phyloP scores from a whole-genome alignment of 2,797 vertebrate genomes.

The Parauchenoglanis punctatus region DNA sequence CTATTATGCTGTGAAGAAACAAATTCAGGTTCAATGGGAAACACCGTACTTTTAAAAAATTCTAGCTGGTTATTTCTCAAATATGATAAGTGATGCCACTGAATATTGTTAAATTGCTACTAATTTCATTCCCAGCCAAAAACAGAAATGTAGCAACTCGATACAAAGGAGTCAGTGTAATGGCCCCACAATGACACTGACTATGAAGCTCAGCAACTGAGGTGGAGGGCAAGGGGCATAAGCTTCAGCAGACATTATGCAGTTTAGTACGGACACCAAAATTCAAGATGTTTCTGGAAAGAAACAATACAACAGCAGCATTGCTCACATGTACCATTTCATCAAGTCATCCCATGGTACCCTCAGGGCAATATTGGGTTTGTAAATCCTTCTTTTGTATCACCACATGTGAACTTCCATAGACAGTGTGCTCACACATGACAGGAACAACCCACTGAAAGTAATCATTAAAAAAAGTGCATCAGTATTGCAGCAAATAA shows the following conservation, averaged over 20 bases:
- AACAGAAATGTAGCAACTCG: background rate
- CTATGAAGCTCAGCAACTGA: constrained; percentile 18
- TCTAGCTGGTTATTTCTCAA: background rate
- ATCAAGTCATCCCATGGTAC: constrained; percentile 29
- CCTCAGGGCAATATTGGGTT: constrained; percentile 35
- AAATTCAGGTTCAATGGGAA: background rate
- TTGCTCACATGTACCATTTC: constrained; percentile 20
- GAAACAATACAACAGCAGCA: constrained; percentile 22
- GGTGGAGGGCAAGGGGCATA: constrained; percentile 28
- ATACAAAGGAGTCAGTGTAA: constrained; percentile 40
- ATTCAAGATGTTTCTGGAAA: background rate
- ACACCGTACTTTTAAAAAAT: background rate
- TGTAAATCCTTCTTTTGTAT: constrained; percentile 48
- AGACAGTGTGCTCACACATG: constrained; percentile 18
- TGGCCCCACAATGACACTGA: constrained; percentile 8
- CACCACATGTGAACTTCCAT: constrained; percentile 7
- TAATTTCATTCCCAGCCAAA: background rate
- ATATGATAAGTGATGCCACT: background rate
- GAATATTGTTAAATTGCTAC: background rate
- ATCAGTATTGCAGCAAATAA: background rate
- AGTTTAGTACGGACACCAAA: constrained; percentile 13
- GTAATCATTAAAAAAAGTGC: background rate
- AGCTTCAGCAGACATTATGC: constrained; percentile 18
- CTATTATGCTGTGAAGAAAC: background rate
- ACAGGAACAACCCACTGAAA: constrained; percentile 1